phyloP scores from a whole-genome alignment of 2,113 vertebrate species.

The Triplophysa rosa region DNA sequence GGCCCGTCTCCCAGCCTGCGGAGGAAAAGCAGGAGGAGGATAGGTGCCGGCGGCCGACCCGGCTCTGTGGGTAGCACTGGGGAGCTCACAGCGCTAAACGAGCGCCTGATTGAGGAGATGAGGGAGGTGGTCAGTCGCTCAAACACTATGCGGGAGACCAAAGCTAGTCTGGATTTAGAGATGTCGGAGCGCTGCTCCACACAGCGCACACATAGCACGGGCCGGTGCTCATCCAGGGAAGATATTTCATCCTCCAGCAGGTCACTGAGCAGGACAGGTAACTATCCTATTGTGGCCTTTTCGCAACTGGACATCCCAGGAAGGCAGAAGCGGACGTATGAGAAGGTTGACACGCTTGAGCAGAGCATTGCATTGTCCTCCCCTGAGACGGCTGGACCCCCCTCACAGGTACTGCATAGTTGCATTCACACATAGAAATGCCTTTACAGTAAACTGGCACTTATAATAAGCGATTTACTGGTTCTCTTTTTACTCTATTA shows the following conservation, averaged over 20 bases:
- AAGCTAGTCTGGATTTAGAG: constrained; percentile 76
- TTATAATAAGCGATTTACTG: constrained; percentile 3
- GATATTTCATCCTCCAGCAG: constrained; percentile 66
- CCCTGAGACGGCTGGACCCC: constrained; percentile 67
- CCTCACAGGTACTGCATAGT: constrained; percentile 76
- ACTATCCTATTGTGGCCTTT: constrained; percentile 58
- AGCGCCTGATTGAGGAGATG: constrained; percentile 88
- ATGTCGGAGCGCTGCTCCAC: constrained; percentile 66
- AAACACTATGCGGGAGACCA: constrained; percentile 79
- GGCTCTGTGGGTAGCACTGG: constrained; percentile 84
- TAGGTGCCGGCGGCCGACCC: constrained; percentile 73
- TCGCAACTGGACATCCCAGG: constrained; percentile 70
- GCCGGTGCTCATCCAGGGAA: constrained; percentile 72
- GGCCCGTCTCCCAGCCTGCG: constrained; percentile 89
- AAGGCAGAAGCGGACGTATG: constrained; percentile 87
- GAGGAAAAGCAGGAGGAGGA: constrained; percentile 81
- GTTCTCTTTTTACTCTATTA: constrained; percentile 5
- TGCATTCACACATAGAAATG: neutral
- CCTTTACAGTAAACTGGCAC: neutral
- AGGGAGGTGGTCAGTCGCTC: constrained; percentile 83
- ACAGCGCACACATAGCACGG: constrained; percentile 65
- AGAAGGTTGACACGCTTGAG: constrained; percentile 88
- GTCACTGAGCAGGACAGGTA: constrained; percentile 71
- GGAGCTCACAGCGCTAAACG: constrained; percentile 82
- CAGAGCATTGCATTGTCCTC: constrained; percentile 78